Evolutionary conservation across 2,888 invertebrate species (phyloP).

Genomic region (Drosophila anomalata): DNA sequence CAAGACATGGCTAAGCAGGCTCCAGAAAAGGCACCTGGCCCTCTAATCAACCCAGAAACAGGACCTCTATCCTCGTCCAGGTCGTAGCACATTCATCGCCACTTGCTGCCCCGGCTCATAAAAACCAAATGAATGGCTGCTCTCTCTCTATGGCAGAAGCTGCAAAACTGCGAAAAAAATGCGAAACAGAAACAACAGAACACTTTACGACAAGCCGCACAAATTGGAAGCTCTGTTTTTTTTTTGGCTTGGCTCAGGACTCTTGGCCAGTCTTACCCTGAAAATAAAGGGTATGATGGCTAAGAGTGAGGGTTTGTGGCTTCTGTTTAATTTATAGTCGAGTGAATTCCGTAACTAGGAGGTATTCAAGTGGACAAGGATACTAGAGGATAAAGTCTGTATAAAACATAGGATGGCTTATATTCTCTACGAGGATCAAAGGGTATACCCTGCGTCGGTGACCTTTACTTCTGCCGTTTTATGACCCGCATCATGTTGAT

Average conservation of each 20-base stretch:
- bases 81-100: conserved; percentile 32
- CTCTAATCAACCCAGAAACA: conserved; percentile 39
- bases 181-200: conserved; percentile 47
- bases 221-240: conserved; percentile 70
- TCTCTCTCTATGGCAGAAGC: conserved; percentile 29
- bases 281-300: conserved; percentile 4
- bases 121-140: conserved; percentile 71
- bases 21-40: conserved; percentile 35
- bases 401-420: no score
- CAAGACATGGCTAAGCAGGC: conserved; percentile 44
- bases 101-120: conserved; percentile 56
- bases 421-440: not conserved
- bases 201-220: conserved; percentile 79
- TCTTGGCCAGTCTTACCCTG: conserved; percentile 14
- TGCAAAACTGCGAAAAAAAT: conserved; percentile 31
- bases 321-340: not conserved
- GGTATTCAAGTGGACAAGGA: not conserved
- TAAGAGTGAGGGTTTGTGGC: not conserved
- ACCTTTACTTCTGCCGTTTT: conserved; percentile 47
- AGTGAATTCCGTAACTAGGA: not conserved
- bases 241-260: conserved; percentile 45
- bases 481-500: conserved; percentile 71
- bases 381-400: not conserved
- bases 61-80: conserved; percentile 2
- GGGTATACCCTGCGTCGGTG: conserved; percentile 2